Conservation (phyloP, 1,140 invertebrate genomes). For the Trichonephila clavata region DNA sequence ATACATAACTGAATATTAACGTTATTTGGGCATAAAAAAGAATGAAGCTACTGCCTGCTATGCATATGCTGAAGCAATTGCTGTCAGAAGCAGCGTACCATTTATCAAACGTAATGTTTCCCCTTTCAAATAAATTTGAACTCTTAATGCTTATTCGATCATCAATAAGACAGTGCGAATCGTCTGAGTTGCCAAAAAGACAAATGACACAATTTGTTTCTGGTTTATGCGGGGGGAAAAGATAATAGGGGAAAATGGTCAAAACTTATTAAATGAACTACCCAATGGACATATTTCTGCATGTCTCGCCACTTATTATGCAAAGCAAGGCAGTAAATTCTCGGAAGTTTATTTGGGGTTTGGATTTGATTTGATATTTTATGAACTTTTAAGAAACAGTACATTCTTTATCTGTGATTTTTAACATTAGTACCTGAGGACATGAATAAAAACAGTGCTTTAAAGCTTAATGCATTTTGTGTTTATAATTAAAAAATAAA, state of each 20-base stretch:
- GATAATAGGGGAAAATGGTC: not conserved
- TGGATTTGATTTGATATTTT: not conserved
- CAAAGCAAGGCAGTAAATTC: not conserved
- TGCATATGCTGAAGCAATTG: constrained; percentile 53
- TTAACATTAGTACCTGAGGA: too few species aligned
- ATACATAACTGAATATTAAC: constrained; percentile 74
- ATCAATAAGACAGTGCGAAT: constrained; percentile 71
- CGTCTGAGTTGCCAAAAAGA: constrained; percentile 37
- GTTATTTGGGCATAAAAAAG: constrained; percentile 54
- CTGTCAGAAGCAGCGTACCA: constrained; percentile 55
- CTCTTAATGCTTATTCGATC: constrained; percentile 73
- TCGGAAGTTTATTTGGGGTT: not conserved
- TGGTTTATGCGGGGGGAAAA: not conserved
- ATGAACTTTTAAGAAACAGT: not conserved
- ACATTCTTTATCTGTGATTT: not conserved
- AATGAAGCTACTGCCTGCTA: not conserved
- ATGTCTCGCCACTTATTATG: not conserved
- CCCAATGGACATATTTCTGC: not conserved
- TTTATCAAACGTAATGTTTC: constrained; percentile 71
- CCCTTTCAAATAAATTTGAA: constrained; percentile 73
- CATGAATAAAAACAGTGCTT: too few species aligned
- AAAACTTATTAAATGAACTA: not conserved
- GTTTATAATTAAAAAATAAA: too few species aligned
- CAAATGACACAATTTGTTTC: constrained; percentile 66
- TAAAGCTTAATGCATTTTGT: too few species aligned